A percentile compares a stretch with the other conserved stretches of the same genome.
phyloP scores from a whole-genome alignment of 2,797 vertebrate genomes.

The Mormyrus hasselquistii region DNA sequence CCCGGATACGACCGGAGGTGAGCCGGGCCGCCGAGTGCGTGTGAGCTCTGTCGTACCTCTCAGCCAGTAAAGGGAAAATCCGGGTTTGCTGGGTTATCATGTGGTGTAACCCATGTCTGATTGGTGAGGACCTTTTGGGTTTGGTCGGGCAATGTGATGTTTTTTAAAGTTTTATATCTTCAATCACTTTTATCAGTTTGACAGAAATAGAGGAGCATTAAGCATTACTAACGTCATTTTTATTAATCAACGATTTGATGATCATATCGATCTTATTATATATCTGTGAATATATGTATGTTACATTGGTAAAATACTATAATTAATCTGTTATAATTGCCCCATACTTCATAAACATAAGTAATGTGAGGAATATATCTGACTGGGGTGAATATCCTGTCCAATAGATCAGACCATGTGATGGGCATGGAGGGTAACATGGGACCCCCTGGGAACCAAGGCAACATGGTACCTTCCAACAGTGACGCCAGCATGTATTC shows the following conservation, averaged over 20 bases:
- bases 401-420: conserved; percentile 66
- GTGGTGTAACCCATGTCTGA: not conserved
- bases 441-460: conserved; percentile 62
- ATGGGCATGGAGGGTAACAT: conserved; percentile 69
- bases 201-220: not conserved
- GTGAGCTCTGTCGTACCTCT: not conserved
- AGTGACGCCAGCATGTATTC: conserved; percentile 70
- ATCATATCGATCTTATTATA: not conserved
- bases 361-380: not conserved
- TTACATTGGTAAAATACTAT: not conserved
- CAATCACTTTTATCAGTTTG: not conserved
- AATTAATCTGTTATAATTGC: not conserved
- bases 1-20: conserved; percentile 87
- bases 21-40: conserved; percentile 28
- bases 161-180: not conserved
- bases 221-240: not conserved
- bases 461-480: conserved; percentile 68
- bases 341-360: not conserved
- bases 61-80: not conserved
- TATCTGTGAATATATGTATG: not conserved
- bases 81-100: not conserved
- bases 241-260: not conserved
- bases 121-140: not conserved
- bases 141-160: not conserved
- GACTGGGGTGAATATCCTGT: not conserved